These are phyloP conservation scores for Silurus glanis DNA, from an alignment of 2,113 vertebrate species.

Conservation along the genomic window DNA sequence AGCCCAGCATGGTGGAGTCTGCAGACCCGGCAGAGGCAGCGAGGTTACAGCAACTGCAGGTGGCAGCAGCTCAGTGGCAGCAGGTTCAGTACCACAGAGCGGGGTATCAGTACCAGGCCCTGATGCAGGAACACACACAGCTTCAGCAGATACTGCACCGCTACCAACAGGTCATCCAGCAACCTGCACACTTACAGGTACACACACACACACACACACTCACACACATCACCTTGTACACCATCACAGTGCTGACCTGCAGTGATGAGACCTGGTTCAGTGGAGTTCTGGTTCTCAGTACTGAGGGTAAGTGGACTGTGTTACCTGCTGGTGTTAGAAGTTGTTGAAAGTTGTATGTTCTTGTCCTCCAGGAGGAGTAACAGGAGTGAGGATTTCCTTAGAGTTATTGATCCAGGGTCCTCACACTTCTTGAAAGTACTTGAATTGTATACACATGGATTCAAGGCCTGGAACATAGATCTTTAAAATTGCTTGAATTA, in stretches of 20 bases:
- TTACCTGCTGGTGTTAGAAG: too few relatives aligned
- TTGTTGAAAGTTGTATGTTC: too few relatives aligned
- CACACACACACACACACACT: neutral
- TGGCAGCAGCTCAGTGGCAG: slow-evolving; percentile 95
- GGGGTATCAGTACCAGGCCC: slow-evolving; percentile 91
- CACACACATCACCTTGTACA: neutral
- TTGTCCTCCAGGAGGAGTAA: too few relatives aligned
- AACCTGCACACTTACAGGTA: slow-evolving; percentile 87
- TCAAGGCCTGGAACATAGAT: too few relatives aligned
- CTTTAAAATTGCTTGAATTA: too few relatives aligned
- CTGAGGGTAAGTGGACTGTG: too few relatives aligned
- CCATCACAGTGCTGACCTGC: neutral
- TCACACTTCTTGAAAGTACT: too few relatives aligned
- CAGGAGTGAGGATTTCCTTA: too few relatives aligned
- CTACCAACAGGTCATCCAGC: slow-evolving; percentile 90
- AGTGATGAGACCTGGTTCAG: too few relatives aligned
- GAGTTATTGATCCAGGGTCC: too few relatives aligned
- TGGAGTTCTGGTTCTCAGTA: too few relatives aligned
- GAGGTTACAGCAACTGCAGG: slow-evolving; percentile 90
- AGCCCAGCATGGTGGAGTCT: slow-evolving; percentile 66
- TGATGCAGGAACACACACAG: slow-evolving; percentile 94
- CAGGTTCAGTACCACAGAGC: slow-evolving; percentile 92
- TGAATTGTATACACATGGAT: too few relatives aligned
- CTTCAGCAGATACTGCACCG: slow-evolving; percentile 90
- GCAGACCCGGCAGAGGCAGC: slow-evolving; percentile 87